Conservation (phyloP, 1,140 invertebrate species). For the Lanistes nyassanus region DNA sequence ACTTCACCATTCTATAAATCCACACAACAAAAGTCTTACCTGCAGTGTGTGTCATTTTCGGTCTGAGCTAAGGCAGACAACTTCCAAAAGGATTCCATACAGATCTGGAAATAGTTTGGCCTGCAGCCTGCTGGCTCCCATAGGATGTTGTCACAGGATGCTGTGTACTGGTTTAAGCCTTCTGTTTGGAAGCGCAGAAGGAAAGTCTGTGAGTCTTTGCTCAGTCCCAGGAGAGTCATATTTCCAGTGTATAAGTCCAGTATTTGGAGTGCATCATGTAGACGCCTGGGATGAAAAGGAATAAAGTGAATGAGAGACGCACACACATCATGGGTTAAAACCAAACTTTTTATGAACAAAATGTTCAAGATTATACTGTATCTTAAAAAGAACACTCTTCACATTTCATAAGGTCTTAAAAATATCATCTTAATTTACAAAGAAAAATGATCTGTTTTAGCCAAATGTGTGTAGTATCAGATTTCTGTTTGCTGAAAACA, state of each 20-base stretch:
- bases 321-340: too few relatives aligned
- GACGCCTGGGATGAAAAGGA: neutral
- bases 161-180: neutral
- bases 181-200: neutral
- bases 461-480: too few relatives aligned
- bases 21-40: neutral
- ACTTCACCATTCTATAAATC: neutral
- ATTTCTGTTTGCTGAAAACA: too few relatives aligned
- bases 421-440: too few relatives aligned
- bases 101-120: neutral
- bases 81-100: neutral
- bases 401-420: neutral
- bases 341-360: too few relatives aligned
- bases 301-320: too few relatives aligned
- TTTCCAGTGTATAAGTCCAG: neutral
- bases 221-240: neutral
- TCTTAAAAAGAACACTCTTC: too few relatives aligned
- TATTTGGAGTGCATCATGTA: neutral
- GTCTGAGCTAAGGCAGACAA: constrained; percentile 3
- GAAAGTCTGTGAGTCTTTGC: neutral
- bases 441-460: too few relatives aligned
- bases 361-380: too few relatives aligned
- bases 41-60: neutral
- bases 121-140: neutral
- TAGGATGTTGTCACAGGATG: neutral